These are phyloP conservation scores for Xerus inauris DNA, from an alignment of 2,113 vertebrate species.

Conservation along the genomic window DNA sequence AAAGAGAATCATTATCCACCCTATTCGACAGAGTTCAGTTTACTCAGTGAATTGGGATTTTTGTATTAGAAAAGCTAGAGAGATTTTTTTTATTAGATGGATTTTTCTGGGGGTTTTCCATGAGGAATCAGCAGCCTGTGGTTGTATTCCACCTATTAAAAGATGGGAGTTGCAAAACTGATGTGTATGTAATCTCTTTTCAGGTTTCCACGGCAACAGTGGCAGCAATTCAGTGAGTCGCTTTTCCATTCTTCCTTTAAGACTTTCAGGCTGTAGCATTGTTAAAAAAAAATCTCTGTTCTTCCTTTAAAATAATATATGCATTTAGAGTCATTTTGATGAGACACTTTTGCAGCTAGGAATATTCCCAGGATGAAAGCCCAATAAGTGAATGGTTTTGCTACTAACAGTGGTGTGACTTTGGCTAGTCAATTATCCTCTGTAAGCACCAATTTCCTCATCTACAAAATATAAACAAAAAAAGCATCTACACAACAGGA, in stretches of 20 bases:
- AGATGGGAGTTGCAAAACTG: constrained; percentile 71
- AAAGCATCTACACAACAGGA: neutral
- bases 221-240: constrained; percentile 60
- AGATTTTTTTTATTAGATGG: constrained; percentile 72
- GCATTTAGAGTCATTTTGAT: constrained; percentile 52
- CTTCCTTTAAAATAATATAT: constrained; percentile 44
- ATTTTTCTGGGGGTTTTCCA: constrained; percentile 71
- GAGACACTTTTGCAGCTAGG: neutral
- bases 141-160: constrained; percentile 74
- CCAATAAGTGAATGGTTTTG: neutral
- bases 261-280: constrained; percentile 67
- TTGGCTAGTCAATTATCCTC: constrained; percentile 3
- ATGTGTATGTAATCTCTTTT: constrained; percentile 74
- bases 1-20: neutral
- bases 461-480: constrained; percentile 46
- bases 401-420: neutral
- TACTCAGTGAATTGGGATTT: constrained; percentile 53
- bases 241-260: constrained; percentile 69
- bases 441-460: constrained; percentile 28
- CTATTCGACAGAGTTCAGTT: neutral
- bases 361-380: neutral
- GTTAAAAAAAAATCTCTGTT: neutral
- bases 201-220: constrained; percentile 74
- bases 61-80: constrained; percentile 56
- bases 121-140: constrained; percentile 63